phyloP scores from a whole-genome alignment of 2,797 vertebrate genomes.

The Sphenodon punctatus region DNA sequence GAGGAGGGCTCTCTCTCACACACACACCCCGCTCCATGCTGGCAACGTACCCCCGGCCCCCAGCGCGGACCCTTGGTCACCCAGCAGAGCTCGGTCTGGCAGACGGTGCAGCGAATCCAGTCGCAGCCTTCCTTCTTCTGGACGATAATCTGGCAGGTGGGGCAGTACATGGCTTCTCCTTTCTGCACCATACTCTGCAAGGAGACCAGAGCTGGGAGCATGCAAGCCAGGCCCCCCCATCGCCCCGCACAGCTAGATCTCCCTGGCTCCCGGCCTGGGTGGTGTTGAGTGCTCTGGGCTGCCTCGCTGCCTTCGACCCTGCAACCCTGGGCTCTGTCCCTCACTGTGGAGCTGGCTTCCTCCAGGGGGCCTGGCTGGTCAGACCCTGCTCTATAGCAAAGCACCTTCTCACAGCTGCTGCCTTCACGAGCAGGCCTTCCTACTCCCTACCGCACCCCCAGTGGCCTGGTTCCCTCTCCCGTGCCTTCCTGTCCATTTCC shows the following conservation, averaged over 20 bases:
- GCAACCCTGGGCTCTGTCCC: too few species aligned
- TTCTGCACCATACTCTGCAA: slow-evolving; percentile 81
- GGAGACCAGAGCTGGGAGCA: background rate
- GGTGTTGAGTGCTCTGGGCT: too few species aligned
- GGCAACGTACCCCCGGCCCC: background rate
- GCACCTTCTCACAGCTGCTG: too few species aligned
- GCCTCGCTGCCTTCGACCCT: too few species aligned
- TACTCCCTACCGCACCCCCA: background rate
- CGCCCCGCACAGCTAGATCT: too few species aligned
- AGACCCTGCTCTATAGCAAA: background rate
- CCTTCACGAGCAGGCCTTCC: background rate
- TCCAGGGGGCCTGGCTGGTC: too few species aligned
- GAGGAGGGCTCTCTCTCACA: too few species aligned
- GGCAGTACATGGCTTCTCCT: slow-evolving; percentile 92
- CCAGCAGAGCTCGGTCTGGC: slow-evolving; percentile 95
- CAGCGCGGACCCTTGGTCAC: slow-evolving; percentile 94
- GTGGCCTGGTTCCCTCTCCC: too few species aligned
- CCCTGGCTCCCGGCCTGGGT: too few species aligned
- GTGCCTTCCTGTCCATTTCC: background rate
- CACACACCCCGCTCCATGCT: background rate
- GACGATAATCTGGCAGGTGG: slow-evolving; percentile 85
- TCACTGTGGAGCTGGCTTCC: background rate
- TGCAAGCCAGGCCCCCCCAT: rapidly evolving
- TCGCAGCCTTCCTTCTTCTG: slow-evolving; percentile 97
- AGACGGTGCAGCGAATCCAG: slow-evolving; percentile 94